phyloP scores from a whole-genome alignment of 2,888 invertebrate genomes.

The Pedicia rivosa region DNA sequence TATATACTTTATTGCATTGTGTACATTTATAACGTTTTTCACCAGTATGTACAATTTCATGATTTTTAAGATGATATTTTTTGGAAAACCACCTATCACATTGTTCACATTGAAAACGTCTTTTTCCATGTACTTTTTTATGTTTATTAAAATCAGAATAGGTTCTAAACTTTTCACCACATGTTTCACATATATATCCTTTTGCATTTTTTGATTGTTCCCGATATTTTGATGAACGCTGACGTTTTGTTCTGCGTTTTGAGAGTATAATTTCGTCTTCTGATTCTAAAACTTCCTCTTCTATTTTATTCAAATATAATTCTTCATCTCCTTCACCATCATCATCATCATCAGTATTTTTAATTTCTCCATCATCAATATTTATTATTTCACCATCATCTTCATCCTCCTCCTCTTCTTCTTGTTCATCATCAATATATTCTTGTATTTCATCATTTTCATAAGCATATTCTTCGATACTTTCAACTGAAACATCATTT shows the following conservation, averaged over 20 bases:
- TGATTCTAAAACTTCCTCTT: slow-evolving; percentile 3
- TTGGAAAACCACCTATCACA: slow-evolving; percentile 12
- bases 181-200: slow-evolving; percentile 10
- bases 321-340: neutral
- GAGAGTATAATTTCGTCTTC: neutral
- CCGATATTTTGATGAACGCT: neutral
- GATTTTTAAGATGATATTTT: slow-evolving; percentile 11
- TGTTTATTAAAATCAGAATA: slow-evolving; percentile 10
- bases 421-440: neutral
- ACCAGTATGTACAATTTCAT: slow-evolving; percentile 8
- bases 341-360: neutral
- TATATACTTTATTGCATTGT: slow-evolving; percentile 11
- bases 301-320: neutral
- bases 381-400: neutral
- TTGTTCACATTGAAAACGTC: slow-evolving; percentile 11
- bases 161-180: slow-evolving; percentile 7
- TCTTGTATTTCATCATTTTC: neutral
- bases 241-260: neutral
- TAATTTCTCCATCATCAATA: neutral
- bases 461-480: neutral
- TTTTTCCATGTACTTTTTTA: slow-evolving; percentile 10
- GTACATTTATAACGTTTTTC: slow-evolving; percentile 7
- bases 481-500: neutral
- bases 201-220: neutral
- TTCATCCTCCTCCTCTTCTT: neutral